Percentiles rank a stretch among this genome's conserved stretches.
These are phyloP conservation scores for Brachionichthys hirsutus DNA, from an alignment of 2,113 vertebrate species.

Conservation along the genomic window DNA sequence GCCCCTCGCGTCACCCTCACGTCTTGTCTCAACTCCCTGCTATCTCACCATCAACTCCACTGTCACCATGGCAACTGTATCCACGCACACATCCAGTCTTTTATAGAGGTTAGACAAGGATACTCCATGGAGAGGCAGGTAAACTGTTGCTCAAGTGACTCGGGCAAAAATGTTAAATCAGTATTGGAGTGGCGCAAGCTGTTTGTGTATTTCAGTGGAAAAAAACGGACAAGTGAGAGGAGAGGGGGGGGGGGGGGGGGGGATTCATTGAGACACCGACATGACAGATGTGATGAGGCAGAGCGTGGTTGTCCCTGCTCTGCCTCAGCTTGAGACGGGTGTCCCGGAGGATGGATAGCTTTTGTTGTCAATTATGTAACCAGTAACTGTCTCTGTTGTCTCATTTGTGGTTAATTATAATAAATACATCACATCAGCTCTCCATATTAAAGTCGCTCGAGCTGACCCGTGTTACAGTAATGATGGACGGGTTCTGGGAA, in stretches of 20 bases:
- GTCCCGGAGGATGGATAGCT: no score
- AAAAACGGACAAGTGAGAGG: slow-evolving; percentile 51
- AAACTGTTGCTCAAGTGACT: slow-evolving; percentile 67
- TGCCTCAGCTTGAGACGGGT: no score
- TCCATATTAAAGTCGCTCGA: no score
- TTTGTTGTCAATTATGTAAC: no score
- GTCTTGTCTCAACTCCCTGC: slow-evolving; percentile 73
- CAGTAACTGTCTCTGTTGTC: no score
- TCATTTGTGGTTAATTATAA: no score
- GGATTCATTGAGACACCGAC: slow-evolving; percentile 11
- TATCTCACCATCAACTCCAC: slow-evolving; percentile 63
- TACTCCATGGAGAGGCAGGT: slow-evolving; percentile 60
- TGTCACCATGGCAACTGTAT: slow-evolving; percentile 79
- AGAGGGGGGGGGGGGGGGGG: slow-evolving; percentile 29
- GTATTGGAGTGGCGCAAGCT: slow-evolving; percentile 59
- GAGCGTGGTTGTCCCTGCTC: background rate
- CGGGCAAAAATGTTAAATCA: slow-evolving; percentile 60
- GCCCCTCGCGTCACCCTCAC: slow-evolving; percentile 65
- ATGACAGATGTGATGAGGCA: slow-evolving; percentile 1
- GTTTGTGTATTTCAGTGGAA: slow-evolving; percentile 64
- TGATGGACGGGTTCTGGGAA: no score
- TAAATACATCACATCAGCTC: no score
- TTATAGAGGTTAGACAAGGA: slow-evolving; percentile 68
- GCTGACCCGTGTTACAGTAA: no score
- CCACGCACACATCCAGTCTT: slow-evolving; percentile 62